Conservation (phyloP, 2,888 invertebrate species). For the Phortica okadai region DNA sequence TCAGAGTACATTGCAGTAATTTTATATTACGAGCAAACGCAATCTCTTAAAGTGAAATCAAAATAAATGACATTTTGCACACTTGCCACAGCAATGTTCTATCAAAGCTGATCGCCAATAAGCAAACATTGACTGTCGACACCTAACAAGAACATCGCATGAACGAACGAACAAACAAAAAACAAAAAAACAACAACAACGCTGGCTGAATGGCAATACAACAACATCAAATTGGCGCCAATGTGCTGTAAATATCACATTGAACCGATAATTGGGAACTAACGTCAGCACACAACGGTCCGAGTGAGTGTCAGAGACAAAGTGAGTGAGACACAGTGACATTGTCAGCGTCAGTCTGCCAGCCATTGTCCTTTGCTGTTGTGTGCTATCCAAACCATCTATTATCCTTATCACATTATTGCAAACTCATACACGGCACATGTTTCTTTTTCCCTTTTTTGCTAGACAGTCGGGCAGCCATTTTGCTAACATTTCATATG, state of each 20-base stretch:
- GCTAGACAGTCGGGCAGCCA: neutral
- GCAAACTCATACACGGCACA: constrained; percentile 55
- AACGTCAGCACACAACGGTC: constrained; percentile 13
- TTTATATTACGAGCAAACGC: neutral
- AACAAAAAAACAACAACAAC: constrained; percentile 33
- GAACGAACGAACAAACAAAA: constrained; percentile 34
- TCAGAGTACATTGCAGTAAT: neutral
- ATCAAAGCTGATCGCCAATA: neutral
- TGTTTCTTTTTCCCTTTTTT: neutral
- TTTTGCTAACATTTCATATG: constrained; percentile 44
- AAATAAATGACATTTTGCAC: neutral
- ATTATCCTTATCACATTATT: constrained; percentile 67
- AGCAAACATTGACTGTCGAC: too few species aligned
- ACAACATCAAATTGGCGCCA: constrained; percentile 43
- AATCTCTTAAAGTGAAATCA: neutral
- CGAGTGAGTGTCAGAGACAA: constrained; percentile 40
- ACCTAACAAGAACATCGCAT: constrained; percentile 46
- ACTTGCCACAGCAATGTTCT: neutral
- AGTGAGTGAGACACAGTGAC: constrained; percentile 53
- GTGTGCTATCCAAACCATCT: constrained; percentile 44
- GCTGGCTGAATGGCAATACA: constrained; percentile 28
- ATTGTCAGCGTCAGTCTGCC: neutral
- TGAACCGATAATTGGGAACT: constrained; percentile 22
- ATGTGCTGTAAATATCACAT: constrained; percentile 24
- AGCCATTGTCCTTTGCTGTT: neutral